Conservation (phyloP, 2,797 vertebrate species). For the Australoheros facetus region DNA sequence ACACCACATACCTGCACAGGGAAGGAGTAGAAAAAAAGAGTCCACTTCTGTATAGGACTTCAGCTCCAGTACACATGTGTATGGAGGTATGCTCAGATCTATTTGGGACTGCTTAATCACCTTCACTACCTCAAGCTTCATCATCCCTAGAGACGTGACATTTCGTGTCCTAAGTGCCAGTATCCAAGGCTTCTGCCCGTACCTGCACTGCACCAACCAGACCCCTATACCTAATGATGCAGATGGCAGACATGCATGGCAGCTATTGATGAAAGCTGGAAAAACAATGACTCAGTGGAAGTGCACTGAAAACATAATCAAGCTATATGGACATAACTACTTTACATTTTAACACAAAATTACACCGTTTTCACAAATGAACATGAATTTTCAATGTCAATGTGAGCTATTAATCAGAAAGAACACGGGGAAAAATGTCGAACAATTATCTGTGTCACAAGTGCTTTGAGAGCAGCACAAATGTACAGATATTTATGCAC, state of each 20-base stretch:
- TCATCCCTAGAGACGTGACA: slow-evolving; percentile 23
- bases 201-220: slow-evolving; percentile 9
- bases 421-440: too few relatives aligned
- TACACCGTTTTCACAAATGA: background rate
- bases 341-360: background rate
- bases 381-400: background rate
- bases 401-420: background rate
- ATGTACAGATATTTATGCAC: background rate
- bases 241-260: background rate
- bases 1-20: background rate
- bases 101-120: slow-evolving; percentile 23
- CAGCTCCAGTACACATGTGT: background rate
- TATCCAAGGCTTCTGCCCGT: slow-evolving; percentile 2
- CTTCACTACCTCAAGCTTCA: slow-evolving; percentile 5
- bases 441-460: background rate
- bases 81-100: slow-evolving; percentile 16
- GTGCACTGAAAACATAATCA: background rate
- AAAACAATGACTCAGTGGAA: slow-evolving; percentile 3
- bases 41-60: background rate
- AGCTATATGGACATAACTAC: background rate
- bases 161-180: slow-evolving; percentile 22
- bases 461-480: slow-evolving; percentile 5
- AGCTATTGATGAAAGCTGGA: slow-evolving; percentile 2
- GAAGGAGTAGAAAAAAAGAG: background rate
- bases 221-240: background rate